Evolutionary conservation across 2,797 vertebrate species (phyloP).

Genomic region (Mus minutoides): DNA sequence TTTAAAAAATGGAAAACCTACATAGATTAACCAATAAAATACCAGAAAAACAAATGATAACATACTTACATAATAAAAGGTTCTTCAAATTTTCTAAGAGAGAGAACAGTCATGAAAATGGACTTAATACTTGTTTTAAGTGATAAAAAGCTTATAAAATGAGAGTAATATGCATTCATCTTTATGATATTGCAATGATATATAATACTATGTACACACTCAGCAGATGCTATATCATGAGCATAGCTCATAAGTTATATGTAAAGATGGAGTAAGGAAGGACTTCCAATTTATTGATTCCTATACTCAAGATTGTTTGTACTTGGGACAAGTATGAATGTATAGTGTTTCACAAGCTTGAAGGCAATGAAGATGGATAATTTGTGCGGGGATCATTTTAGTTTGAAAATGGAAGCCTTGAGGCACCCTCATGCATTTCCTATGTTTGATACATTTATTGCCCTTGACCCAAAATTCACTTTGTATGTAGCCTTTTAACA

Average conservation of each 20-base stretch:
- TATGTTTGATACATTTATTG: neutral
- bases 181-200: neutral
- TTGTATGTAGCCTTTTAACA: neutral
- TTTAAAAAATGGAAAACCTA: neutral
- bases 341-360: neutral
- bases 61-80: neutral
- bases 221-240: neutral
- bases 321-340: neutral
- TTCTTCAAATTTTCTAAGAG: neutral
- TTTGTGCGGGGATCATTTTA: neutral
- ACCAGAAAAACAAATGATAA: neutral
- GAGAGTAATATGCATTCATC: neutral
- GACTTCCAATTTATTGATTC: neutral
- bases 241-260: neutral
- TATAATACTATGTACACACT: neutral
- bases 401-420: neutral
- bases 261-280: conserved; percentile 3
- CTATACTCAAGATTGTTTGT: neutral
- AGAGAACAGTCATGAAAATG: neutral
- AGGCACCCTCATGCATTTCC: neutral
- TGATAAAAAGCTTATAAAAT: neutral
- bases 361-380: neutral
- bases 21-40: neutral
- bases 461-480: neutral
- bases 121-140: neutral